These are phyloP conservation scores for Drosophila bocki DNA, from an alignment of 1,140 invertebrate species.

Conservation along the genomic window DNA sequence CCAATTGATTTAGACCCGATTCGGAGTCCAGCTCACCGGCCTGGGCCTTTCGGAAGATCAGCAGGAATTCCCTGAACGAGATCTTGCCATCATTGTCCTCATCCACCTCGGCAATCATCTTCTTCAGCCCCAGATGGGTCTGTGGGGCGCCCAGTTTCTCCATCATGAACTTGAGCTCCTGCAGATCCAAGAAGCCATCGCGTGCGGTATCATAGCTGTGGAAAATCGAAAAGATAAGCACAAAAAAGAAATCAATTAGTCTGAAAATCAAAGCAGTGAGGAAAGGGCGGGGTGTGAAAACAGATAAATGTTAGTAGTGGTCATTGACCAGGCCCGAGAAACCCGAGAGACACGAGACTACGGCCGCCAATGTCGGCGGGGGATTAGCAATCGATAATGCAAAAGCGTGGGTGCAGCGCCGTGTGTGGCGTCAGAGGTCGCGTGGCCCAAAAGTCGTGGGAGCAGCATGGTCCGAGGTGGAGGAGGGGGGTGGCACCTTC, in stretches of 20 bases:
- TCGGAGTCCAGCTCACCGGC: constrained; percentile 93
- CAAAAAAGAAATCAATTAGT: constrained; percentile 28
- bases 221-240: constrained; percentile 19
- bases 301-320: constrained; percentile 29
- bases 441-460: constrained; percentile 31
- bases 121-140: constrained; percentile 96
- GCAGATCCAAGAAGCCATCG: constrained; percentile 94
- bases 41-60: constrained; percentile 94
- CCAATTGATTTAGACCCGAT: constrained; percentile 93
- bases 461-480: neutral
- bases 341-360: constrained; percentile 38
- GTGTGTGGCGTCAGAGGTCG: constrained; percentile 52
- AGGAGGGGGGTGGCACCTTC: neutral
- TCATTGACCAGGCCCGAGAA: constrained; percentile 31
- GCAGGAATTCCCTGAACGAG: constrained; percentile 95
- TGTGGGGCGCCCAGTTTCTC: constrained; percentile 97
- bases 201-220: constrained; percentile 95
- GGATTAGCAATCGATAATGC: constrained; percentile 65
- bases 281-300: neutral
- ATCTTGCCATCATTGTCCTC: constrained; percentile 95
- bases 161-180: constrained; percentile 98
- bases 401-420: constrained; percentile 43
- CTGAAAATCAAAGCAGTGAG: constrained; percentile 1
- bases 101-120: constrained; percentile 97
- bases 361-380: constrained; percentile 31